Evolutionary conservation across 2,888 invertebrate species (phyloP).

Genomic region (Eulithis testata): DNA sequence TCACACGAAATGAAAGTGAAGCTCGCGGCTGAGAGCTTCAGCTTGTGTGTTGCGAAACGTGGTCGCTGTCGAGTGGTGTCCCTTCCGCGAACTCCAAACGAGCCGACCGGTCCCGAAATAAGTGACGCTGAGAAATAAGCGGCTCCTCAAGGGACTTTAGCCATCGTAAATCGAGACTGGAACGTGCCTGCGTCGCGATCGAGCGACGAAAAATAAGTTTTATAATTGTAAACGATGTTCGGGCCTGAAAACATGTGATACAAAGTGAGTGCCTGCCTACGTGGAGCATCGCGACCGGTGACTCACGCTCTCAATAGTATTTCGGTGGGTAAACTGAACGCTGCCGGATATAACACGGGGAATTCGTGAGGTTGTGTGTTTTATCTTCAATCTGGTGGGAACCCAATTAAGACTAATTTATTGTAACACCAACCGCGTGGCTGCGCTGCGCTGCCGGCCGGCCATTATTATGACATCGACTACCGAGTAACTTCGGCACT

Average conservation of each 20-base stretch:
- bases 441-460: constrained; percentile 48
- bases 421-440: constrained; percentile 47
- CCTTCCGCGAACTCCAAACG: constrained; percentile 51
- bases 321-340: constrained; percentile 48
- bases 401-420: constrained; percentile 46
- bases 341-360: constrained; percentile 39
- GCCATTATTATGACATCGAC: constrained; percentile 34
- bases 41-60: constrained; percentile 36
- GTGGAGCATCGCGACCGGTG: constrained; percentile 49
- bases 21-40: constrained; percentile 38
- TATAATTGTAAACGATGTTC: constrained; percentile 44
- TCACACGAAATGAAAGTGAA: constrained; percentile 49
- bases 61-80: constrained; percentile 37
- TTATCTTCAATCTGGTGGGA: constrained; percentile 44
- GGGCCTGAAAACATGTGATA: constrained; percentile 53
- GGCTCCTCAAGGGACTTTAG: constrained; percentile 48
- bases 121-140: constrained; percentile 56
- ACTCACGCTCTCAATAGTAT: constrained; percentile 55
- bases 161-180: constrained; percentile 50
- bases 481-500: constrained; percentile 8
- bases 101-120: constrained; percentile 58
- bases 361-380: constrained; percentile 48
- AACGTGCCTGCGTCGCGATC: constrained; percentile 50
- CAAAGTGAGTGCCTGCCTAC: constrained; percentile 54
- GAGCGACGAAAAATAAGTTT: constrained; percentile 42